Evolutionary conservation across 2,888 invertebrate genomes (phyloP), one percentile per base, ranked within the genome.

Genomic region (Ecdyonurus torrentis): DNA sequence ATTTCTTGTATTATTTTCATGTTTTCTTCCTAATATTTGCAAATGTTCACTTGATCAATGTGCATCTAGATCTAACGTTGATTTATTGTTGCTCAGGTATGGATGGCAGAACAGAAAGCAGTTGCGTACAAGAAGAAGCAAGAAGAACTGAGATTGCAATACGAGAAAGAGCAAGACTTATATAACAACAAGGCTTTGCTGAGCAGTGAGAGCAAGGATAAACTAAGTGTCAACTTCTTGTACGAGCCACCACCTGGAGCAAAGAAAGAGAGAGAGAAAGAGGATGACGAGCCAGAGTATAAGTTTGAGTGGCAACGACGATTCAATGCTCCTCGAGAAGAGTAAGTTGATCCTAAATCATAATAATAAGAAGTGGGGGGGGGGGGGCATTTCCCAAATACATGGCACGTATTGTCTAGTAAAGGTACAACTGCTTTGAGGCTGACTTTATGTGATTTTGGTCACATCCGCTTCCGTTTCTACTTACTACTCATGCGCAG

Each of bases 261-360:
- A 1, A 91, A 92, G 68, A 91, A 93, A 71, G 92, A 92, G 74
- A 80, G 91, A 61, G 91, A 93, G 74, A 85, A 89, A 66, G 92
- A 93, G 73, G 91, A 92, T 70, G 90, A 92, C 72, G 96, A 96
- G 72, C 92, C 92, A 1, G 97, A 98, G 70, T 97, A 91, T 71
- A 99, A 98, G 76, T 99, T 99, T 78, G 99, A 99, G 73, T 99
- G 99, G 99, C 99, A 99, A 76, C 81, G 99, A 59, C 98, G 98
- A 74, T 99, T 94, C 71, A 98, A 98, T 78, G 99, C 99, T 2
- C 99, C 99, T 0, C 81, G 99, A 74, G 99, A 99, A 77, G 94
- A 80, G 79, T 82, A 74, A 74, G 75, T 72, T 55, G n/a, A n/a
- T n/a, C n/a, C n/a, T n/a, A n/a, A n/a, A n/a, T n/a, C n/a, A n/a